Evolutionary conservation across 2,888 invertebrate species (phyloP).

Genomic region (Ochropleura plecta): DNA sequence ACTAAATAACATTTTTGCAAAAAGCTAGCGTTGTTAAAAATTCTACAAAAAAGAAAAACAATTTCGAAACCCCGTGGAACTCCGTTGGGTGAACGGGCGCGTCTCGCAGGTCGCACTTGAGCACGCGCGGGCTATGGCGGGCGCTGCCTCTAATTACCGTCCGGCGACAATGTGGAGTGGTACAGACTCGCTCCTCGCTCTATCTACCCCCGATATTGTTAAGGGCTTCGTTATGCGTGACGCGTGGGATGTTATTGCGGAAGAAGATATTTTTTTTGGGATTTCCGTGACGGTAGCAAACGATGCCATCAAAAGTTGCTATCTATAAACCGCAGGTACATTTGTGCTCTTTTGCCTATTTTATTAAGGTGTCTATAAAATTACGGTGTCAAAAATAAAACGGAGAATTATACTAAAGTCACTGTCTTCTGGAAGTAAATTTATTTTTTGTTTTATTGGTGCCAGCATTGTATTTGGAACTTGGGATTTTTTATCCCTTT

Average conservation of each 20-base stretch:
- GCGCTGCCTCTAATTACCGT: slow-evolving; percentile 77
- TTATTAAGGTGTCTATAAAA: background rate
- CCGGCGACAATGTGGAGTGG: slow-evolving; percentile 68
- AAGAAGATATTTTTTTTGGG: background rate
- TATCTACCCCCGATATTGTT: slow-evolving; percentile 58
- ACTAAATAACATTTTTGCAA: no score
- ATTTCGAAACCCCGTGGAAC: slow-evolving; percentile 34
- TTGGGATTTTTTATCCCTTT: background rate
- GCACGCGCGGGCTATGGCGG: slow-evolving; percentile 70
- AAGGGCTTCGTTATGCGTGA: slow-evolving; percentile 65
- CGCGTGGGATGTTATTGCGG: slow-evolving; percentile 45
- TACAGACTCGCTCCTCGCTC: slow-evolving; percentile 59
- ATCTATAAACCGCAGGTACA: background rate
- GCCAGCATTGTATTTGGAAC: no score
- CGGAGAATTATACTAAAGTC: no score
- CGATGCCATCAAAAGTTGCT: background rate
- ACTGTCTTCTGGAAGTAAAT: no score
- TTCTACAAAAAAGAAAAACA: background rate
- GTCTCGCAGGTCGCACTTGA: slow-evolving; percentile 59
- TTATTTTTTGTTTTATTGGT: no score
- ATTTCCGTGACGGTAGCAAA: background rate
- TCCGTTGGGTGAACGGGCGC: slow-evolving; percentile 43
- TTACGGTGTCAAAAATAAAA: no score
- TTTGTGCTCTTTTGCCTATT: background rate
- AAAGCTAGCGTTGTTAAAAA: background rate